Base-by-base conservation (phyloP, 1,140 invertebrate species). In the Leptonema lineaticorne region DNA sequence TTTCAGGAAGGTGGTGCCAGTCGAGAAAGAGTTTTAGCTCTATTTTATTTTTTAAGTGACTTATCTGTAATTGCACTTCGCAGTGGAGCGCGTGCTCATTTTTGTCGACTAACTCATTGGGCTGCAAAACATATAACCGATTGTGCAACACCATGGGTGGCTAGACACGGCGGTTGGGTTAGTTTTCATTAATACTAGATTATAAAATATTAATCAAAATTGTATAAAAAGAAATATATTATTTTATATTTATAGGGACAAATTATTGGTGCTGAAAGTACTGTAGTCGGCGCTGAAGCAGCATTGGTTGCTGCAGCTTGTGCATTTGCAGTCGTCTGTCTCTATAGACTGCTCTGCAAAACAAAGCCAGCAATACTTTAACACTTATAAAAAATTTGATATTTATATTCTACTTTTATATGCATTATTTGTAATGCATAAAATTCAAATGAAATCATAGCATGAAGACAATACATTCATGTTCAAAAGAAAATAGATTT, bases 71-170 rank as follows among this genome's bases (percentile, higher is more conserved):
- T 45, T 11, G 71, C 71, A 41, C 45, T 72, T 41, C 48, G 71
- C 18, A 59, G 64, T 67, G 68, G 68, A 16, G 60, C 69, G 29
- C 63, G 71, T 50, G 57, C 71, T 48, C 63, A 72, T 30, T 72
- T 72, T 62, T 72, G 71, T 30, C 67, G 71, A 18, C 20, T 72
- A 48, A 72, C 67, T 26, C 67, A 68, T 62, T 72, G 71, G 71
- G 71, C 68, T 24, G 67, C 68, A 20, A 59, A 60, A 41, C 71
- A 72, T 45, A 65, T 72, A 9, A 63, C 63, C 14, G 71, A 72
- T 28, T 63, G 71, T 37, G 71, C 67, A 33, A 60, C 63, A 20
- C 67, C 71, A 20, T 72, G 68, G 71, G 71, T 68, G 14, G 46
- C 50, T 1, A 57, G 71, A 29, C 71, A 69, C 45, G 68, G 71